A percentile compares a stretch with the other conserved stretches of the same genome.
Evolutionary conservation across 1,140 invertebrate species (phyloP).

Genomic region (Trichonephila clavipes): DNA sequence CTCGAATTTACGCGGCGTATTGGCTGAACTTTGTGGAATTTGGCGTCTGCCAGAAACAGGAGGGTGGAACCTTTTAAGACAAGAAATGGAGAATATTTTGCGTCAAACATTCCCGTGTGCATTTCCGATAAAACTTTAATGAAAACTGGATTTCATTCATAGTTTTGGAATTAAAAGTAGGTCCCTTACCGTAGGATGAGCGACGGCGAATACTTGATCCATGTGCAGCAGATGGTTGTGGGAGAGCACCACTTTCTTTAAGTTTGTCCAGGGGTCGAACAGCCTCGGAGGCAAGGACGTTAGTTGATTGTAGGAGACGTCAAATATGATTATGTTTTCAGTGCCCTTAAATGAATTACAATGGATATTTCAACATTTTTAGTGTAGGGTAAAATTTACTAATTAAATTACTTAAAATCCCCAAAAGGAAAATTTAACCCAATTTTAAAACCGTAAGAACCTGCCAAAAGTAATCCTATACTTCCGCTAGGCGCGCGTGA

Average conservation of each 20-base stretch:
- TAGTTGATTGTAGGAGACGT: neutral
- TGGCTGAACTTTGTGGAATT: no score
- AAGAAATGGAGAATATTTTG: no score
- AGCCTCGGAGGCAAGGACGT: neutral
- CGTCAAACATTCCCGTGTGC: no score
- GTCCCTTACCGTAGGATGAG: neutral
- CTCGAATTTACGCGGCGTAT: no score
- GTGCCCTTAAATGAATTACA: neutral
- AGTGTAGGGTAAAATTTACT: neutral
- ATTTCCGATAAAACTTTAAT: no score
- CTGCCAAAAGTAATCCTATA: no score
- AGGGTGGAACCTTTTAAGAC: no score
- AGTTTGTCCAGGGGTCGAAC: neutral
- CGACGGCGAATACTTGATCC: neutral
- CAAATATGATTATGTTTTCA: conserved; percentile 6
- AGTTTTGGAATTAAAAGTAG: neutral
- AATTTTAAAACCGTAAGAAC: no score
- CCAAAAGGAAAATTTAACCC: no score
- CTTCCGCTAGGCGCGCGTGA: no score
- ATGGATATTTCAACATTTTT: neutral
- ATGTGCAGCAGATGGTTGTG: conserved; percentile 32
- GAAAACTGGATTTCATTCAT: neutral
- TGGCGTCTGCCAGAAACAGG: no score
- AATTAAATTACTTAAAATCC: no score
- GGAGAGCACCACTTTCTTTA: neutral